Conservation (phyloP, 2,888 invertebrate genomes). For the Dioctria rufipes region DNA sequence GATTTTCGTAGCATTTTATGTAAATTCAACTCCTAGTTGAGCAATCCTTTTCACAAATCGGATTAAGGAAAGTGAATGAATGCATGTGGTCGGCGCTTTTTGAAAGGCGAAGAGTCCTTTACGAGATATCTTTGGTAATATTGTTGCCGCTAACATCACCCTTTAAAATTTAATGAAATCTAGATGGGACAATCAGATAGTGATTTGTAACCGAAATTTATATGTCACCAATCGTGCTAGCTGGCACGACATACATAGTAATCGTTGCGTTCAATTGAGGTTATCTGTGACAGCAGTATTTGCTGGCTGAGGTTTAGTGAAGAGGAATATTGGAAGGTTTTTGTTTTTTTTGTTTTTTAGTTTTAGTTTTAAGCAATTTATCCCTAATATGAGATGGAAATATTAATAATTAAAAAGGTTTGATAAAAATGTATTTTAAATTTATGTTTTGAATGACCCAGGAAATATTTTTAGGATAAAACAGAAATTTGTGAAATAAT, state of each 20-base stretch:
- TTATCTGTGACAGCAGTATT: neutral
- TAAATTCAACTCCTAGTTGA: conserved; percentile 32
- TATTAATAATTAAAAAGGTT: too few relatives aligned
- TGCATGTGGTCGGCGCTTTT: conserved; percentile 35
- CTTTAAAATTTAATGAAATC: conserved; percentile 48
- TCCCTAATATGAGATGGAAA: too few relatives aligned
- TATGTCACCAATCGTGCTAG: neutral
- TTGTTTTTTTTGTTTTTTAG: too few relatives aligned
- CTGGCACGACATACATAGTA: too few relatives aligned
- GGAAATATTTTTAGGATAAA: too few relatives aligned
- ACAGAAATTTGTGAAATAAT: too few relatives aligned
- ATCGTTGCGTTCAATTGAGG: neutral
- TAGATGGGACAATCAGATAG: conserved; percentile 39
- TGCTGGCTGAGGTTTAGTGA: too few relatives aligned
- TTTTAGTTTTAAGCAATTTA: too few relatives aligned
- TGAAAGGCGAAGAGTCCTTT: conserved; percentile 15
- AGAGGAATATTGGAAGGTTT: neutral
- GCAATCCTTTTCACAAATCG: conserved; percentile 51
- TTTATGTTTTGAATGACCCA: too few relatives aligned
- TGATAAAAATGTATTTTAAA: too few relatives aligned
- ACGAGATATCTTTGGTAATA: neutral
- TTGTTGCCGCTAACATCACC: conserved; percentile 17
- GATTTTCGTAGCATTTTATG: conserved; percentile 27
- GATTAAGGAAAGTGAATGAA: conserved; percentile 32
- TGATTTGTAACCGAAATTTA: conserved; percentile 40